These are phyloP conservation scores for Escarpia spicata DNA, from an alignment of 2,888 invertebrate species.

Conservation along the genomic window DNA sequence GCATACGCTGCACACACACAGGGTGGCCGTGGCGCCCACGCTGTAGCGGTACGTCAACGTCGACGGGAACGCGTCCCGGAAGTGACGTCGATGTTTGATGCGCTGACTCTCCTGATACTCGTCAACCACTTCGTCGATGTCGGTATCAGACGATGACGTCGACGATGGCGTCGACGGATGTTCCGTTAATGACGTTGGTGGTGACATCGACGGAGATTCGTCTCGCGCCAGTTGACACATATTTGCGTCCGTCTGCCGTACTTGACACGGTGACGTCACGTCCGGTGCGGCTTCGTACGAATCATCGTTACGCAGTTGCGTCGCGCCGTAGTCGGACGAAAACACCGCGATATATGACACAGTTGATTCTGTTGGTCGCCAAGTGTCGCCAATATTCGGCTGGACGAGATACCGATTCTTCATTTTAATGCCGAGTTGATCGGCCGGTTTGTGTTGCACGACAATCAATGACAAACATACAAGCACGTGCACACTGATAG, in stretches of 20 bases:
- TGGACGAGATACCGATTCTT: not conserved
- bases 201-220: not conserved
- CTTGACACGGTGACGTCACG: not conserved
- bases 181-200: not conserved
- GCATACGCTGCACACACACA: not conserved
- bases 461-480: not conserved
- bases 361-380: not conserved
- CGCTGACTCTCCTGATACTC: constrained; percentile 7
- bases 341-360: not conserved
- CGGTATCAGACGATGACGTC: not conserved
- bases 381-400: not conserved
- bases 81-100: not conserved
- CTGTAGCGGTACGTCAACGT: not conserved
- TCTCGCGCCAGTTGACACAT: not conserved
- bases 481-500: not conserved
- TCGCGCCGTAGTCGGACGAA: constrained; percentile 13
- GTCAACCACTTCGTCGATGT: not conserved
- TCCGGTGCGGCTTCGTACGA: not conserved
- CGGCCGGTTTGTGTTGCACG: constrained; percentile 1
- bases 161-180: not conserved
- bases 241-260: not conserved
- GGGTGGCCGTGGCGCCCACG: not conserved
- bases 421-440: not conserved
- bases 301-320: not conserved
- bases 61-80: constrained; percentile 10